Base-by-base conservation (phyloP, 2,888 invertebrate species). In the Osmoderma eremita region DNA sequence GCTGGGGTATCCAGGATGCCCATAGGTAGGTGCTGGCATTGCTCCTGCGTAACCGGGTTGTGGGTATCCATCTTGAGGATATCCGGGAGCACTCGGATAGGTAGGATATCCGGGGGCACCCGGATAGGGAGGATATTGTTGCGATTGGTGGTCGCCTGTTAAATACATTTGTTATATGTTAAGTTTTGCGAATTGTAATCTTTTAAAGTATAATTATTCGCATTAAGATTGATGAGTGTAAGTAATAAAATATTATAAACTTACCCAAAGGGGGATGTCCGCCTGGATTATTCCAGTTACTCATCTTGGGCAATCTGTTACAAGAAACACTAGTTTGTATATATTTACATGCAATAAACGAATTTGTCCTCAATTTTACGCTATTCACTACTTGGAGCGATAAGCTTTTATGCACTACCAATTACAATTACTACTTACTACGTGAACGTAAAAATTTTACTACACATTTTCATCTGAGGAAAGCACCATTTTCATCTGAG, bases 101-200 rank as follows among this genome's bases (percentile, higher is more conserved):
- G 81, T 15, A 17, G 49, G 49, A 22, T 49, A 49, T 13, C 49
- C 49, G 0, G 83, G 83, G n/a, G 74, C 73, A 36, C 73, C 72
- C n/a, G 82, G 82, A 75, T 79, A 82, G 30, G 81, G 81, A 71
- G 83, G 82, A 64, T 80, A 78, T 39, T 79, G 81, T 22, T 79
- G 83, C 0, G 67, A 67, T 42, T 71, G 72, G 39, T 72, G 70
- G 24, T 70, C 71, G 36, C 65, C 58, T 48, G 68, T 64, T 36
- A 69, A 64, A 41, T 83, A 84, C 0, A 77, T 68, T 18, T 67
- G 65, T 13, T 70, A 77, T 68, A 30, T 30, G 6, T 30, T 30
- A 30, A 6, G 30, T 30, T 30, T 8, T 30, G 10, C 30, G 6
- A 30, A 30, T 30, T 3, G 10, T 30, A 8, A 30, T 30, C 6